Base-by-base conservation (phyloP, 2,888 invertebrate species). In the Caenorhabditis sp. region DNA sequence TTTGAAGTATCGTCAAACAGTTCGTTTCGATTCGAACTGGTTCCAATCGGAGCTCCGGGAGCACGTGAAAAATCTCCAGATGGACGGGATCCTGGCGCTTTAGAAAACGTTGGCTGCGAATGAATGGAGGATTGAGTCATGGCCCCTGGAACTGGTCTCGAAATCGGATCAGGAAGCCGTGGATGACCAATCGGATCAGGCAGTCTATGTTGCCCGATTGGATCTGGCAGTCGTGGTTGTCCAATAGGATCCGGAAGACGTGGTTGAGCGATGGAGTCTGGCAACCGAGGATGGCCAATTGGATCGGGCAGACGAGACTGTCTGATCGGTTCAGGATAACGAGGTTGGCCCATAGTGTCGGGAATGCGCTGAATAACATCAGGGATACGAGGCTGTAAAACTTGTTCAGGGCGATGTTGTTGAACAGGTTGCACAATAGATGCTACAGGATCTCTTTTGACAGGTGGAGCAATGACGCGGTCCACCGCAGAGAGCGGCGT, bases 61-160 rank as follows among this genome's bases (percentile, higher is more conserved):
- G 71, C 70, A 18, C 60, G 37, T 18, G 61, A 44, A 18, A 58
- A 58, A 0, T 72, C 62, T 0, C 51, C n/a, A 15, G 37, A 22
- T n/a, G 76, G 55, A 1, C 56, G 65, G 9, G 80, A 32, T 47
- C 80, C 68, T 1, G 74, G 80, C 5, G 79, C 79, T 47, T 65
- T 65, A 1, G 80, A 67, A 22, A 74, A 72, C n/a, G 50, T 11
- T 0, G 62, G 0, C 40, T 40, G 22, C 20, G 22, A 13, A 13
- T 35, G 65, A 37, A 37, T 26, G 0, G 58, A 20, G 20, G 50
- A 20, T 13, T 60, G 51, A 13, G 11, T 5, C 24, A 60, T 9
- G 0, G 55, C 5, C 24, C 37, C 51, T 56, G 68, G 68, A 0
- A 28, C 9, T n/a, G 77, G 68, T 2, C 67, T 61, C 1, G 68